Evolutionary conservation across 2,888 invertebrate genomes (phyloP), one percentile per base, ranked within the genome.

Genomic region (Agelastica alni): DNA sequence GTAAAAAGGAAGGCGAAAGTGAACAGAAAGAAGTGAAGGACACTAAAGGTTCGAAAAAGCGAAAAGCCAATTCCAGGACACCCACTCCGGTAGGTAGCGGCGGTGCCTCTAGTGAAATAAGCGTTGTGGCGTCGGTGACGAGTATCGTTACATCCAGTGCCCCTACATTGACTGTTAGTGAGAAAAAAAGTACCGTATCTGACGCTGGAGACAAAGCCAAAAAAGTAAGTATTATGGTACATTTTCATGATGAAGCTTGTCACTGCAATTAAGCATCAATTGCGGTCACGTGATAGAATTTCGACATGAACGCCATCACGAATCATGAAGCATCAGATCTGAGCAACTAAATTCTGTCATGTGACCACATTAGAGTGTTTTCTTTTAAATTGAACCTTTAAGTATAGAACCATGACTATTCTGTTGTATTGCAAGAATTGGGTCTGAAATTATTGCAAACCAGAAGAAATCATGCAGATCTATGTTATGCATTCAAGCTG

Each of bases 61-160:
- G 77, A 3, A 77, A 76, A 64, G 70, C 69, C 3, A 74, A 74
- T 58, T 77, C 72, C 18, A 70, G 78, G 66, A 77, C 78, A 53
- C 77, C 78, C 17, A 78, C 78, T 22, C 78, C 78, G 6, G 73
- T 72, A 49, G 63, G 69, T 45, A 64, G 65, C n/a, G 64, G 67
- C n/a, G 64, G 67, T 31, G 59, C 62, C 10, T 66, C 63, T 58
- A 65, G 65, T 47, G 62, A 64, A 34, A 61, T 64, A 53, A 65
- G 60, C 28, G 64, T 64, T 28, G 60, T 63, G 32, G 62, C 58
- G 51, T 55, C 59, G 2, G 57, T 54, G 36, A 28, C 55, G 16
- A 52, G 48, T 51, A 41, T 53, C 4, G 58, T 56, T 54, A 54
- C 37, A 18, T n/a, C 37, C 9, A 26, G 9, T 9, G 9, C 26